Evolutionary conservation across 2,888 invertebrate species (phyloP).

Genomic region (Nemotelus nigrinus): DNA sequence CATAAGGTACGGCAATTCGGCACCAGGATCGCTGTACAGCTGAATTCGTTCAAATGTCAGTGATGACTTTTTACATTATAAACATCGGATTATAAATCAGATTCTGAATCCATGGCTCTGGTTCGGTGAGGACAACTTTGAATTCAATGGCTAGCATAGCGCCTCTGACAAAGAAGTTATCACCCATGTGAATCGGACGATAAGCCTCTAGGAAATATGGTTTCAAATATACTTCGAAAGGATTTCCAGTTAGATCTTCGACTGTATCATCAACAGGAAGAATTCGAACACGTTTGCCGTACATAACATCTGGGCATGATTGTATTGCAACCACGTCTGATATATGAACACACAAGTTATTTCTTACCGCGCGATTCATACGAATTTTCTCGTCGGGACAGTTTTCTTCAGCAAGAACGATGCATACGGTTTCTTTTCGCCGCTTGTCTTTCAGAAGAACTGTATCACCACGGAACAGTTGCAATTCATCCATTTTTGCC

Average conservation of each 20-base stretch:
- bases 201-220: no score
- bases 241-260: no score
- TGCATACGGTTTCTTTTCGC: slow-evolving; percentile 97
- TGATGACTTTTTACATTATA: no score
- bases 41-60: no score
- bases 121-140: slow-evolving; percentile 99
- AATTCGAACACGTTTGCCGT: slow-evolving; percentile 97
- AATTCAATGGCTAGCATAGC: slow-evolving; percentile 99
- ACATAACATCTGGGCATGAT: slow-evolving; percentile 95
- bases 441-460: slow-evolving; percentile 97
- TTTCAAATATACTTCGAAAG: no score
- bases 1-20: no score
- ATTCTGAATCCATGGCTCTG: no score
- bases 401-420: slow-evolving; percentile 95
- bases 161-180: slow-evolving; percentile 96
- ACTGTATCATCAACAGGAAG: no score
- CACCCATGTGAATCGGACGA: slow-evolving; percentile 97
- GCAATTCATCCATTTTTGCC: slow-evolving; percentile 98
- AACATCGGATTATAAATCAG: no score
- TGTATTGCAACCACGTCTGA: slow-evolving; percentile 94
- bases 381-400: slow-evolving; percentile 98
- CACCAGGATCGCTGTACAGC: no score
- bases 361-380: no score
- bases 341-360: no score
- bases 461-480: slow-evolving; percentile 97